Conservation (phyloP, 2,113 vertebrate species). For the sheep (Ovis aries) region ARS-UI_Ramb_v3.0 NC_056063.1:33324001-33324500, state of each 20-base stretch:
- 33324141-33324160: background rate
- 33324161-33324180: background rate
- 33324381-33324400: background rate
- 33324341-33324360: background rate
- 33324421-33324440: accelerated
- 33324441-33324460: background rate
- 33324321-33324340: background rate
- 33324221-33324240: background rate
- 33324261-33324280: background rate
- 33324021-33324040: background rate
- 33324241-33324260: background rate
- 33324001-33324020: background rate
- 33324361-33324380: background rate
- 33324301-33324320: background rate
- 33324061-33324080: background rate
- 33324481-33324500: background rate
- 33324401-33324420: background rate
- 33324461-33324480: background rate
- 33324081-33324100: background rate
- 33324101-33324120: background rate
- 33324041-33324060: background rate
- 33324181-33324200: background rate
- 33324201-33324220: background rate
- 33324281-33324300: background rate
- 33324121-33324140: background rate